Evolutionary conservation across 2,888 invertebrate genomes (phyloP).

Genomic region (Lithodes maja): DNA sequence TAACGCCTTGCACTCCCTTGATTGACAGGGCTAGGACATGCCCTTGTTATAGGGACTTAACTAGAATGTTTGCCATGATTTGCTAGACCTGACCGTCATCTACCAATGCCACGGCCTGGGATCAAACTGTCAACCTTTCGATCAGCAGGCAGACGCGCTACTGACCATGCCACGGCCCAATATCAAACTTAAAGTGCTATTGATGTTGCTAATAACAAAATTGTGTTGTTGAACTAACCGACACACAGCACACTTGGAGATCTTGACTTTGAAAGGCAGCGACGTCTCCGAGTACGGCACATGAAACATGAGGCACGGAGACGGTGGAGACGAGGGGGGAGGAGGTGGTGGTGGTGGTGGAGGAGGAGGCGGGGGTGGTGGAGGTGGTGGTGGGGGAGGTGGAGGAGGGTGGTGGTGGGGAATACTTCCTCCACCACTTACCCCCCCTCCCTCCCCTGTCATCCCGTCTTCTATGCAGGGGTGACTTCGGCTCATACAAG

Average conservation of each 20-base stretch:
- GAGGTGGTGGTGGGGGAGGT: constrained; percentile 10
- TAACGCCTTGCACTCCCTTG: too few species aligned
- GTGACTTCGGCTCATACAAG: constrained; percentile 64
- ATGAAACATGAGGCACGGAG: constrained; percentile 81
- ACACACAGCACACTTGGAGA: constrained; percentile 84
- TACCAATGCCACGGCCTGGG: too few species aligned
- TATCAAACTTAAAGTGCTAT: too few species aligned
- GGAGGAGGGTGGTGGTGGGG: not conserved
- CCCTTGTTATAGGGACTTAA: too few species aligned
- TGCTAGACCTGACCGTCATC: too few species aligned
- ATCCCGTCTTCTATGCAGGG: constrained; percentile 59
- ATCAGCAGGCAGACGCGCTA: too few species aligned
- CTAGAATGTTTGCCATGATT: too few species aligned
- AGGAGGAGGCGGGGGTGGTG: constrained; percentile 21
- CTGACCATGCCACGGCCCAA: too few species aligned
- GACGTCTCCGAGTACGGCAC: constrained; percentile 87
- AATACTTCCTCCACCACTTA: not conserved
- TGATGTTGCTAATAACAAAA: too few species aligned
- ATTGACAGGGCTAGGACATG: too few species aligned
- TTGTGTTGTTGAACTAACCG: too few species aligned
- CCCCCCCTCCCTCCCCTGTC: constrained; percentile 20
- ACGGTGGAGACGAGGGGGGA: constrained; percentile 6
- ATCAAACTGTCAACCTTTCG: too few species aligned
- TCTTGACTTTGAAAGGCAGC: constrained; percentile 84
- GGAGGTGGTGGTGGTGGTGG: constrained; percentile 12